A percentile compares a stretch with the other conserved stretches of the same genome.
Evolutionary conservation across 2,888 invertebrate species (phyloP).

Genomic region (Pristionchus entomophagus): DNA sequence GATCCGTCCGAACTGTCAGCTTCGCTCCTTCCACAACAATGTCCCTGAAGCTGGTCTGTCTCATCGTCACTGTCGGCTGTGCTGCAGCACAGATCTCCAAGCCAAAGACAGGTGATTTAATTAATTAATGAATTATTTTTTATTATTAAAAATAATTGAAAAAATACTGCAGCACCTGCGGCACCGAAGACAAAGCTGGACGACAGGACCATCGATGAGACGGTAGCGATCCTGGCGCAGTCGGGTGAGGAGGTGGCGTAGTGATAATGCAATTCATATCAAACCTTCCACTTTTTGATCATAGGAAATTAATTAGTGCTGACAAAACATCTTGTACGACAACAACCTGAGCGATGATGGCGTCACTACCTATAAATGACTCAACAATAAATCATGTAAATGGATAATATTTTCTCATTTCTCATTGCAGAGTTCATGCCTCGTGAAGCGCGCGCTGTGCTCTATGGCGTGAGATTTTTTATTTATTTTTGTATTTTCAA

Average conservation of each 20-base stretch:
- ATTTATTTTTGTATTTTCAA: background rate
- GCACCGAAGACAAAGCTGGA: background rate
- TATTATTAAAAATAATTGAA: too few species aligned
- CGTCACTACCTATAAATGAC: too few species aligned
- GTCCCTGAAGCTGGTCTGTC: background rate
- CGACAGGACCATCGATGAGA: conserved; percentile 18
- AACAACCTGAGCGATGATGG: too few species aligned
- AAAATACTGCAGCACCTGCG: background rate
- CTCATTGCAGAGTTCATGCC: conserved; percentile 33
- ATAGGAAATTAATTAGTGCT: too few species aligned
- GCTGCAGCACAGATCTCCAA: too few species aligned
- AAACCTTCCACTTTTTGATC: too few species aligned
- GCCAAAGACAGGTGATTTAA: too few species aligned
- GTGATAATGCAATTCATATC: background rate
- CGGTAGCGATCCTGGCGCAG: background rate
- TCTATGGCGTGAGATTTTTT: conserved; percentile 12
- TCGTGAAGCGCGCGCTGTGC: conserved; percentile 16
- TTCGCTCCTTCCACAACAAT: background rate
- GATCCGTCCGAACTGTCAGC: too few species aligned
- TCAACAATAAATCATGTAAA: too few species aligned
- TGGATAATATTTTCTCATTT: too few species aligned
- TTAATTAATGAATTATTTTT: too few species aligned
- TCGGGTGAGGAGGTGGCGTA: background rate
- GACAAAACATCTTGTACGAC: too few species aligned
- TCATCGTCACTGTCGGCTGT: background rate